A percentile compares a stretch with the other conserved stretches of the same genome.
These are phyloP conservation scores for Ptychoptera contaminata DNA, from an alignment of 2,888 invertebrate genomes.

Conservation along the genomic window DNA sequence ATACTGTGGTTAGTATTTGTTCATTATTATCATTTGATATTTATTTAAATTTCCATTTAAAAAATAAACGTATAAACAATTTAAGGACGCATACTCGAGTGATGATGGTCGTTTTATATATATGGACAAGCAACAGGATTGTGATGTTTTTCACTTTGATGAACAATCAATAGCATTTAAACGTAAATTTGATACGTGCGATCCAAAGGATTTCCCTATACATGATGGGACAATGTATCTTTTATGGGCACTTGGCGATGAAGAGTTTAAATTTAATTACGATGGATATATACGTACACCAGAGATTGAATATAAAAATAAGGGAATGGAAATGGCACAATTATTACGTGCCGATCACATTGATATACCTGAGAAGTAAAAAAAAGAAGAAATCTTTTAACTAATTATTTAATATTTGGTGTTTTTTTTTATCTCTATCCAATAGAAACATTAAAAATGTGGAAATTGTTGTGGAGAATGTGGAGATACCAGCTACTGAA, in stretches of 20 bases:
- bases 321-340: constrained; percentile 66
- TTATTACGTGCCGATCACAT: constrained; percentile 34
- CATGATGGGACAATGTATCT: constrained; percentile 71
- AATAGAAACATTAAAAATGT: constrained; percentile 36
- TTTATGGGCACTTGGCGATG: constrained; percentile 68
- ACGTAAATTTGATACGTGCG: constrained; percentile 74
- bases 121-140: constrained; percentile 59
- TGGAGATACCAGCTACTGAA: constrained; percentile 64
- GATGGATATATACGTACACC: constrained; percentile 24
- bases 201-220: constrained; percentile 39
- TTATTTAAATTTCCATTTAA: background rate
- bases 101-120: constrained; percentile 43
- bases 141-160: constrained; percentile 37
- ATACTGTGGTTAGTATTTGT: too few species aligned
- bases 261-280: constrained; percentile 38
- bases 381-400: background rate
- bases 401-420: background rate
- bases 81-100: constrained; percentile 58
- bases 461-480: constrained; percentile 43
- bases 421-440: constrained; percentile 1
- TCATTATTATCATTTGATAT: constrained; percentile 2
- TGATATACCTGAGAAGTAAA: constrained; percentile 28
- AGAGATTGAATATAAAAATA: constrained; percentile 33
- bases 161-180: constrained; percentile 57
- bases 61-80: constrained; percentile 11